Conservation (phyloP, 2,888 invertebrate species). For the Therioaphis trifolii region DNA sequence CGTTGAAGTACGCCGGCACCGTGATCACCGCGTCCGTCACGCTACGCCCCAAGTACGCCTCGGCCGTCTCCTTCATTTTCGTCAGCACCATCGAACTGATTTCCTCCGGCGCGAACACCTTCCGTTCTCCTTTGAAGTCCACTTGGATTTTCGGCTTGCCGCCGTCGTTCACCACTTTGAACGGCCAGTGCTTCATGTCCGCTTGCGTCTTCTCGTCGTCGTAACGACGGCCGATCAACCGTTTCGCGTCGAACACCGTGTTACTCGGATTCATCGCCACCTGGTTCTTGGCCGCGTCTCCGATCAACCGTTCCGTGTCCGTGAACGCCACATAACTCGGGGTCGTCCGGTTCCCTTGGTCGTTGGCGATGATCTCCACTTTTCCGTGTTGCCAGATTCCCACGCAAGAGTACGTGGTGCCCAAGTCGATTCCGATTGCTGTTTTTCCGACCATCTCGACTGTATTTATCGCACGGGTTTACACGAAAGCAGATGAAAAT, state of each 20-base stretch:
- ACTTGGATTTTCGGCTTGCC: slow-evolving; percentile 78
- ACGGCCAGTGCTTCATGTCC: slow-evolving; percentile 88
- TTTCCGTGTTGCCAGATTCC: slow-evolving; percentile 85
- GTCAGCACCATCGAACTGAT: slow-evolving; percentile 77
- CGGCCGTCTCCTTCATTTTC: slow-evolving; percentile 77
- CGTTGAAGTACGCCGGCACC: slow-evolving; percentile 83
- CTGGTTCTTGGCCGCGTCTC: slow-evolving; percentile 71
- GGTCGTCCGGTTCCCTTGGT: slow-evolving; percentile 85
- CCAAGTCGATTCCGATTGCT: slow-evolving; percentile 85
- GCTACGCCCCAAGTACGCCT: slow-evolving; percentile 72
- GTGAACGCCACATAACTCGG: slow-evolving; percentile 80
- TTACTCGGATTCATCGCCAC: slow-evolving; percentile 80
- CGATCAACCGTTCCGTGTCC: slow-evolving; percentile 72
- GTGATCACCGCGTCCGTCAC: slow-evolving; percentile 82
- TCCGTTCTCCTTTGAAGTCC: slow-evolving; percentile 75
- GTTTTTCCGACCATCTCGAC: slow-evolving; percentile 32
- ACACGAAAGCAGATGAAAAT: too few relatives aligned
- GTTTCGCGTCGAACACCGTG: slow-evolving; percentile 84
- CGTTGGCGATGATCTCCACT: slow-evolving; percentile 86
- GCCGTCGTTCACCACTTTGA: slow-evolving; percentile 76
- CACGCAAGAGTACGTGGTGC: slow-evolving; percentile 88
- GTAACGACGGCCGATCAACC: slow-evolving; percentile 76
- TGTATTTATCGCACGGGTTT: too few relatives aligned
- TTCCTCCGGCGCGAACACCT: slow-evolving; percentile 77
- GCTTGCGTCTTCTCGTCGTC: slow-evolving; percentile 79